Evolutionary conservation across 2,888 invertebrate species (phyloP).

Genomic region (Drosophila acutilabella): DNA sequence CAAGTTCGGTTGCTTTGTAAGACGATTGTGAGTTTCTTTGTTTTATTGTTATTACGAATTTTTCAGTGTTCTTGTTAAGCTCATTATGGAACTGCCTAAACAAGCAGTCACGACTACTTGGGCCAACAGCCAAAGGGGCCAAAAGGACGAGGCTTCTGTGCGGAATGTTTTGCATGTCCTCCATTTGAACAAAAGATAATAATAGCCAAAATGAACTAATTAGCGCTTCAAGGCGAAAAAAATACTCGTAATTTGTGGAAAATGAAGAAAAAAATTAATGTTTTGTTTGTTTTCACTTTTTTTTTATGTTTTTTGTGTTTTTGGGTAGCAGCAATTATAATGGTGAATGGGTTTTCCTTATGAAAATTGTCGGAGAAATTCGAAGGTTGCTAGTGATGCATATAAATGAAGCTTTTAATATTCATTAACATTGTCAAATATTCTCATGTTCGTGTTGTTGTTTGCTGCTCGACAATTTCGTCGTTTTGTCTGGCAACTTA

Average conservation of each 20-base stretch:
- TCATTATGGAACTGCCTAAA: constrained; percentile 51
- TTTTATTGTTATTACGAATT: neutral
- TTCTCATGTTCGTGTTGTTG: constrained; percentile 17
- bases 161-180: constrained; percentile 57
- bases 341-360: constrained; percentile 30
- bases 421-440: constrained; percentile 47
- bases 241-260: constrained; percentile 8
- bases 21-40: neutral
- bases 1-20: constrained; percentile 34
- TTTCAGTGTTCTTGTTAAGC: constrained; percentile 45
- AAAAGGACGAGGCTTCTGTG: constrained; percentile 39
- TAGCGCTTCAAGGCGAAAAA: constrained; percentile 55
- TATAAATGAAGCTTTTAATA: constrained; percentile 47
- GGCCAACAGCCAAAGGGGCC: constrained; percentile 33
- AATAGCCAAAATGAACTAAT: constrained; percentile 66
- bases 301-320: constrained; percentile 6
- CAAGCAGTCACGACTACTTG: neutral
- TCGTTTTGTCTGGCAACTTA: constrained; percentile 18
- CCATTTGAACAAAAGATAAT: constrained; percentile 59
- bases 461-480: constrained; percentile 26
- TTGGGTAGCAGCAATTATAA: constrained; percentile 42
- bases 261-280: constrained; percentile 22
- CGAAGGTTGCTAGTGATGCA: constrained; percentile 30
- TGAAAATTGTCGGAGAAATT: neutral
- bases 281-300: constrained; percentile 4